phyloP scores from a whole-genome alignment of 1,140 invertebrate genomes.

The Bradynema listronoti region DNA sequence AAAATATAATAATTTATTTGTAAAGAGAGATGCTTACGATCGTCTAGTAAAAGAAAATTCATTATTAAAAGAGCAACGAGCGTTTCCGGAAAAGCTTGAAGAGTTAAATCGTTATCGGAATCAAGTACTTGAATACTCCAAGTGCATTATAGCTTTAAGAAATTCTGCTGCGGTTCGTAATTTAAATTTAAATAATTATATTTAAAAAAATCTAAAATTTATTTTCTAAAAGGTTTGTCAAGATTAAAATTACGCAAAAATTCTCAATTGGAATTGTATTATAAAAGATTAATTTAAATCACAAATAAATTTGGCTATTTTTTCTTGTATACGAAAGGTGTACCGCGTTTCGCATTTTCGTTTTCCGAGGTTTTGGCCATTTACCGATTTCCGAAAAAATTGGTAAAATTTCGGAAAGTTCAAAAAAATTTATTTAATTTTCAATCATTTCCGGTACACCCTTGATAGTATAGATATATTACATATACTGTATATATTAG shows the following conservation, averaged over 20 bases:
- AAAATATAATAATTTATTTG: conserved; percentile 17
- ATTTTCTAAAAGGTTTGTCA: neutral
- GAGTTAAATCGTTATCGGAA: conserved; percentile 47
- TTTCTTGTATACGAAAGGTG: no score
- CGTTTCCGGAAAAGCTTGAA: conserved; percentile 55
- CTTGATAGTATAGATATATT: no score
- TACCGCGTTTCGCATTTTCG: no score
- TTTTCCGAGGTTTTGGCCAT: no score
- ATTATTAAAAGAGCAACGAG: conserved; percentile 43
- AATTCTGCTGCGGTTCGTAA: conserved; percentile 40
- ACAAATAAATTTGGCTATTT: conserved; percentile 19
- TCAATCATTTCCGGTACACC: no score
- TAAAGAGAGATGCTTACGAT: conserved; percentile 52
- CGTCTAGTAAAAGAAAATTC: conserved; percentile 48
- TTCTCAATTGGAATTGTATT: neutral
- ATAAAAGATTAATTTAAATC: neutral
- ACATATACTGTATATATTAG: no score
- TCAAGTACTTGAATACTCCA: conserved; percentile 53
- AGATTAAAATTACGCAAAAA: neutral
- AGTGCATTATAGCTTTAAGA: conserved; percentile 54
- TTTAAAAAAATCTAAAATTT: no score
- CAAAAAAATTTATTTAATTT: no score
- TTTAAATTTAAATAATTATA: no score
- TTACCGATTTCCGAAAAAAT: no score
- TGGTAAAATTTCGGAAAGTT: no score